Base-by-base conservation (phyloP, 2,113 vertebrate species). In the Pterocles gutturalis region DNA sequence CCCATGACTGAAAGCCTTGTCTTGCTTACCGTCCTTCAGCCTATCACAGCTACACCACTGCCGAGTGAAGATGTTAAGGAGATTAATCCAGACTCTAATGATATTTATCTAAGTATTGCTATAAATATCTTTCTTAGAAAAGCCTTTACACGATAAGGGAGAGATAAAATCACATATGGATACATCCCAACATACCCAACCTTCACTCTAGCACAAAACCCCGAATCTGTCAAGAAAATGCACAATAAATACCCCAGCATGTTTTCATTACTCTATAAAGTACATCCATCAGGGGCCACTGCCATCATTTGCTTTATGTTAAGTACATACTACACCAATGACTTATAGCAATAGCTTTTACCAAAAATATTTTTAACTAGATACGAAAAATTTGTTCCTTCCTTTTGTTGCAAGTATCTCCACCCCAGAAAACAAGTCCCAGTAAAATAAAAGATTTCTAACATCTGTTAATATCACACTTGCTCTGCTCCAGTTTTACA, bases 91-190 rank as follows among this genome's bases (percentile, higher is more conserved):
- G 29, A 49, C 75, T 87, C 46, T 31, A 87, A 60, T 57, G 87
- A 83, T 82, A 90, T 90, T 96, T 91, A 95, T 83, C 46, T 41
- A 81, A 75, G 34, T 51, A 78, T n/a, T 71, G 51, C 64, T 81
- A 89, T 60, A 96, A 94, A 78, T 83, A 66, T 8, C 28, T 83
- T 54, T 46, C 41, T 73, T 67, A 67, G 11, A 64, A 96, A 93
- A 89, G 86, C 36, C 19, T 89, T 89, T 57, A 65, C 36, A 13
- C 24, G 86, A 64, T 51, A 92, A 92, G 9, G 13, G 51, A 87
- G 38, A 94, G 60, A 83, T 5, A 78, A 93, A 83, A 31, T 81
- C 64, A 43, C 16, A 60, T 24, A 64, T 9, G 55, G 64, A 78
- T 55, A 86, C 19, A 84, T 36, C 34, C 36, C 71, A 78, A 80